Percentiles rank a stretch among this genome's conserved stretches.
phyloP scores from a whole-genome alignment of 2,888 invertebrate genomes.

The Neelides folsomi region DNA sequence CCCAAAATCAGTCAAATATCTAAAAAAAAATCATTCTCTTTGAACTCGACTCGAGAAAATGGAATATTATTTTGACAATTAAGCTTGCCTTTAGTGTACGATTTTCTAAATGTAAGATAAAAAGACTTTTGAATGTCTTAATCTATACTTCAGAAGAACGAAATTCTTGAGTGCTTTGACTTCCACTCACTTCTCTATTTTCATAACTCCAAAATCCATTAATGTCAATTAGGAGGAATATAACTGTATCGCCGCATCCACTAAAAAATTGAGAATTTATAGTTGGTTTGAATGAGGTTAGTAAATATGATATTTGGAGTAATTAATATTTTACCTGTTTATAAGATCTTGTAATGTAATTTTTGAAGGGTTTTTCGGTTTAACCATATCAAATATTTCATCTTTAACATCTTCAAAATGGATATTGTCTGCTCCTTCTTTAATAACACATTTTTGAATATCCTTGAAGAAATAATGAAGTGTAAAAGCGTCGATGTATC shows the following conservation, averaged over 20 bases:
- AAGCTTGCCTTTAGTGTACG: no score
- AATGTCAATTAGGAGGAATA: slow-evolving; percentile 84
- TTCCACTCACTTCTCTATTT: slow-evolving; percentile 53
- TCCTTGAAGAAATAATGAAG: slow-evolving; percentile 88
- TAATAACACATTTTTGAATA: slow-evolving; percentile 77
- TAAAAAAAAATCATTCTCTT: no score
- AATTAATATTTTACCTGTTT: slow-evolving; percentile 45
- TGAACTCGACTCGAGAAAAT: no score
- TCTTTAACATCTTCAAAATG: slow-evolving; percentile 89
- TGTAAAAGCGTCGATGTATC: slow-evolving; percentile 77
- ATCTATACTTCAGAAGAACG: no score
- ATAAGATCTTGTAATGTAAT: slow-evolving; percentile 79
- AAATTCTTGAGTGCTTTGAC: no score
- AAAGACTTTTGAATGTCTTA: no score
- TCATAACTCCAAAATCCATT: slow-evolving; percentile 96
- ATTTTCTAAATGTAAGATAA: no score
- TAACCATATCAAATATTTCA: slow-evolving; percentile 96
- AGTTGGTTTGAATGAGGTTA: not conserved
- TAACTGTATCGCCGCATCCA: slow-evolving; percentile 84
- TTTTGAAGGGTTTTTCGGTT: slow-evolving; percentile 65
- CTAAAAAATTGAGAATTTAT: slow-evolving; percentile 41
- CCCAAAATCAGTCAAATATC: no score
- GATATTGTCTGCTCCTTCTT: slow-evolving; percentile 77
- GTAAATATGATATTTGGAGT: not conserved
- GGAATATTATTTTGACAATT: no score